Evolutionary conservation across 1,140 invertebrate species (phyloP).

Genomic region (Cheumatopsyche charites): DNA sequence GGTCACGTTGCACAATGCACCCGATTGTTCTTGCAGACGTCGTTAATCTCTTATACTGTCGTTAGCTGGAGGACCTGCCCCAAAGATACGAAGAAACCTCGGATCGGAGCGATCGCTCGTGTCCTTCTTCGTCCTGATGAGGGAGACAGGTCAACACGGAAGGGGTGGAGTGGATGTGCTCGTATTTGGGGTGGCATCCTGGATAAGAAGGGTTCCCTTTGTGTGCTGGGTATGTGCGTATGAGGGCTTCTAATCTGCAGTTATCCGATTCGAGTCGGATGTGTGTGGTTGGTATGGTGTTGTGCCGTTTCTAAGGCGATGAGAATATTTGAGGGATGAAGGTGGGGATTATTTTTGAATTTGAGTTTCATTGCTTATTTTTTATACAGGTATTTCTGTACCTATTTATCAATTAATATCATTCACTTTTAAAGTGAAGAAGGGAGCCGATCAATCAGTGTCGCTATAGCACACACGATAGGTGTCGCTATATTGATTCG

Average conservation of each 20-base stretch:
- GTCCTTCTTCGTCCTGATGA: conserved; percentile 24
- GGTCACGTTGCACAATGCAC: conserved; percentile 4
- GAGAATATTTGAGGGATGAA: too few species aligned
- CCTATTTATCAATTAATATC: too few species aligned
- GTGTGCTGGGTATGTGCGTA: neutral
- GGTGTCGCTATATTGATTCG: too few species aligned
- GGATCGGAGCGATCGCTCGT: neutral
- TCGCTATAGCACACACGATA: too few species aligned
- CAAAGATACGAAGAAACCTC: conserved; percentile 38
- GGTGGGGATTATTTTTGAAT: too few species aligned
- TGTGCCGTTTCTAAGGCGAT: too few species aligned
- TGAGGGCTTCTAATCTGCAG: neutral
- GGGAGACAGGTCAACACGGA: conserved; percentile 32
- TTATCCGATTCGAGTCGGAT: conserved; percentile 1
- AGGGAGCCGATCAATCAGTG: too few species aligned
- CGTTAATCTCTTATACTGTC: conserved; percentile 28
- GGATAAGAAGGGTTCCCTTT: neutral
- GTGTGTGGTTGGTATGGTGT: too few species aligned
- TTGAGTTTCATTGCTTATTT: too few species aligned
- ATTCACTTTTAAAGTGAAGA: too few species aligned
- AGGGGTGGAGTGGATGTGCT: conserved; percentile 38
- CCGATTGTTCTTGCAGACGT: conserved; percentile 12
- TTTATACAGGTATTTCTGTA: too few species aligned
- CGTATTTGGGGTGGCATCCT: neutral
- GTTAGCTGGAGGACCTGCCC: conserved; percentile 29